A percentile compares a stretch with the other conserved stretches of the same genome.
phyloP scores from a whole-genome alignment of 2,797 vertebrate genomes.

The Acanthornis magna region DNA sequence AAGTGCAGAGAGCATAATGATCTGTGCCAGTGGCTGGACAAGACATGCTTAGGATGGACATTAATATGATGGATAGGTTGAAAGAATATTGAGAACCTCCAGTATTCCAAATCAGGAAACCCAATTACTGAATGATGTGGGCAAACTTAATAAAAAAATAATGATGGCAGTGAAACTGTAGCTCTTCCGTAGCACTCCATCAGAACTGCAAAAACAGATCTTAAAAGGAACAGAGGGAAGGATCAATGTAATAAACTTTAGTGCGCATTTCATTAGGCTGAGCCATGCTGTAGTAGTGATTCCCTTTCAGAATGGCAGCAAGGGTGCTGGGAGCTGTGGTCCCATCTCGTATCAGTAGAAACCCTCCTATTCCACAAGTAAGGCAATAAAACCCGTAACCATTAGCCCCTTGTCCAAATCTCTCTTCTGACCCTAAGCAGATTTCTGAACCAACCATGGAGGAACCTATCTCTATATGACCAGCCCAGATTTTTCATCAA shows the following conservation, averaged over 20 bases:
- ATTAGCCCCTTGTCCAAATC: not conserved
- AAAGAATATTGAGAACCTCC: slow-evolving; percentile 1
- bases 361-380: not conserved
- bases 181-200: not conserved
- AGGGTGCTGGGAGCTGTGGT: not conserved
- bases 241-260: not conserved
- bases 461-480: not conserved
- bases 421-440: not conserved
- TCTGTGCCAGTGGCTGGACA: not conserved
- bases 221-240: not conserved
- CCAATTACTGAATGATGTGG: not conserved
- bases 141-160: slow-evolving; percentile 10
- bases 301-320: not conserved
- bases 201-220: slow-evolving; percentile 3
- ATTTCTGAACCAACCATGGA: not conserved
- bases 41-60: not conserved
- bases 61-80: not conserved
- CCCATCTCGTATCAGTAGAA: not conserved
- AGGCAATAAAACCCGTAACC: not conserved
- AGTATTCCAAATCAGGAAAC: slow-evolving; percentile 8
- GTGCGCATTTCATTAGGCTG: not conserved
- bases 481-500: not conserved
- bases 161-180: not conserved
- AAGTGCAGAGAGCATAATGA: not conserved
- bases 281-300: not conserved